Evolutionary conservation across 2,888 invertebrate genomes (phyloP), one percentile per base, ranked within the genome.

Genomic region (Macrosoma leucophasiata): DNA sequence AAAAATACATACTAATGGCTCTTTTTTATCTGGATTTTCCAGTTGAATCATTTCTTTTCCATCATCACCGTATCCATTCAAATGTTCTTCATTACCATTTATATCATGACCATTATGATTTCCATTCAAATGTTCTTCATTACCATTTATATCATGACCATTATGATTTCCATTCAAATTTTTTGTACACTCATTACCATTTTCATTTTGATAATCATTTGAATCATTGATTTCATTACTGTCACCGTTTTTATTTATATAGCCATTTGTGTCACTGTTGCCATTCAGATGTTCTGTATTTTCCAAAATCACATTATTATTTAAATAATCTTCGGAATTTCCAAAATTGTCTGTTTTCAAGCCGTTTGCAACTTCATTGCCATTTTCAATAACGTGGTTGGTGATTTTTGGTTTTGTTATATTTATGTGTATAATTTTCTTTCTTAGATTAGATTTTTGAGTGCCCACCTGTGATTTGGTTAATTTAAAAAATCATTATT

Each of bases 21-120:
- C 84, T 38, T 65, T 81, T 30, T 81, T 81, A 39, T 70, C 44
- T 1, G 74, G 73, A 50, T 82, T 69, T 45, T 84, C 82, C 11
- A 82, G 39, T 23, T 84, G 76, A 39, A 82, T n/a, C n/a, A n/a
- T 76, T 13, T 63, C 53, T 14, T 71, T 47, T 7, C 65, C 66
- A 44, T n/a, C 79, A 82, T 1, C 76, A 77, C 0, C 53, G 31
- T 79, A 81, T n/a, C 81, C 81, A 26, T 77, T 73, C 2, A 79
- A 62, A 4, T 56, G 49, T 26, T 51, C 52, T 27, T 57, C 59
- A 23, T 52, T 58, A 21, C 61, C 51, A 12, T 47, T 51, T 27
- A 36, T 44, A 25, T 46, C 50, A 17, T 53, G 50, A 34, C 46
- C 43, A 6, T 44, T 39, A 11, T 8, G 17, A 36, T 39, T 41